Conservation (phyloP, 2,888 invertebrate species). For the Nomada goodeniana region DNA sequence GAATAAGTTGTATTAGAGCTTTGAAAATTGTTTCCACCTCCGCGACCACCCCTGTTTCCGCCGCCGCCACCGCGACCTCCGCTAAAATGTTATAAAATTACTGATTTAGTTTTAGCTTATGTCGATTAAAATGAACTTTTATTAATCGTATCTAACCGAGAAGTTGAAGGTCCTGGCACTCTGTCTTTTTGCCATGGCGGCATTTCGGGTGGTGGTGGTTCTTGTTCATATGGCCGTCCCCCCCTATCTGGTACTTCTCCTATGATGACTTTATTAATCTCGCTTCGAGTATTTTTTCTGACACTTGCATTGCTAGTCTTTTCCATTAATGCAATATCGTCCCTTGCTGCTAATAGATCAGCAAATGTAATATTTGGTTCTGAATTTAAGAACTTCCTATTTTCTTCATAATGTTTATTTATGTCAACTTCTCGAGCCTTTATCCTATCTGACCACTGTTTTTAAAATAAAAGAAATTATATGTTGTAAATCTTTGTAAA, state of each 20-base stretch:
- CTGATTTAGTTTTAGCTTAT: neutral
- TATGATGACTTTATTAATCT: constrained; percentile 95
- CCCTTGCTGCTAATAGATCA: constrained; percentile 93
- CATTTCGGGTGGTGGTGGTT: constrained; percentile 98
- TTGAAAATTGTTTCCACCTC: constrained; percentile 69
- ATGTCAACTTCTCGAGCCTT: constrained; percentile 91
- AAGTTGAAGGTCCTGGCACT: constrained; percentile 83
- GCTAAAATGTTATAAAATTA: constrained; percentile 52
- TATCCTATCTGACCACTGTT: constrained; percentile 93
- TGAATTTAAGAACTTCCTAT: constrained; percentile 85
- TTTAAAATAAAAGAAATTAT: constrained; percentile 18
- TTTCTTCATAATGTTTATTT: constrained; percentile 86
- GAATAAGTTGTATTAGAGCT: constrained; percentile 59
- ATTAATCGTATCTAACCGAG: constrained; percentile 62
- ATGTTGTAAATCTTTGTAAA: neutral
- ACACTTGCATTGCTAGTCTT: constrained; percentile 96
- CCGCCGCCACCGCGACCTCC: constrained; percentile 77
- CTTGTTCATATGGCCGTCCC: constrained; percentile 95
- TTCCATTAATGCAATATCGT: constrained; percentile 93
- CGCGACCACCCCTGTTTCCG: constrained; percentile 72
- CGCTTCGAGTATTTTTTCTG: constrained; percentile 92
- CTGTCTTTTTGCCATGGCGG: constrained; percentile 95
- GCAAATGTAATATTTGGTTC: constrained; percentile 90
- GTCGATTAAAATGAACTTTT: neutral
- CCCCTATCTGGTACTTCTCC: constrained; percentile 97